Base-by-base conservation (phyloP, 37 sponge, comb jelly and placozoan species). In the Chondrosia reniformis region DNA sequence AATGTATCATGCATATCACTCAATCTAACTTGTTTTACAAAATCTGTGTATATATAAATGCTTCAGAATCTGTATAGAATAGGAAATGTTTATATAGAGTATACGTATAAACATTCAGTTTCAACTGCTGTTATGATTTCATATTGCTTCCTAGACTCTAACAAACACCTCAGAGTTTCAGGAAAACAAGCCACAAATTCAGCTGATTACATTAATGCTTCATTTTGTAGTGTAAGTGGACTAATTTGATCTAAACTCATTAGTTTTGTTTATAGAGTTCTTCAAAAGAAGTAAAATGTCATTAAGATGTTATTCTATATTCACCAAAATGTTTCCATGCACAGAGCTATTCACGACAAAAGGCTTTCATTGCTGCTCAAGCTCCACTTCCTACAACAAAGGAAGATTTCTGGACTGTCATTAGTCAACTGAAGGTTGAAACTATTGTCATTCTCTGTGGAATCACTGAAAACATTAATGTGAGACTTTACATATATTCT, bases 361-460 rank as follows among this genome's bases (percentile, higher is more conserved):
- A 37, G 38, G 72, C 43, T 25, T 69, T 38, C 42, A 39, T 69
- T 4, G 72, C 72, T 10, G 72, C 72, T 10, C 72, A 69, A 44
- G 38, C 72, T 9, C 72, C 72, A 34, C 43, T 69, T 19, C 44
- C 4, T 3, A 13, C 24, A 21, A 69, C 72, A 1, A 69, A 6
- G 43, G 42, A 38, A 17, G 72, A 69, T 39, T 24, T 40, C 2
- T 69, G 72, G 72, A 44, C 39, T 21, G 22, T 69, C 7, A 39
- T 69, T n/a, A 43, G 72, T 41, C 72, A 69, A 24, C 22, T 39
- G 21, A 69, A 6, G 22, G n/a, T 25, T 7, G 10, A 8, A 10
- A 69, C 72, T 25, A 6, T 69, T 69, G 72, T 69, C 0, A 21
- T 69, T 7, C 72, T 69, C 25, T 69, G 72, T 69, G 43, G 4